A percentile compares a stretch with the other conserved stretches of the same genome.
Evolutionary conservation across 1,140 invertebrate species (phyloP).

Genomic region (Octopus sinensis): DNA sequence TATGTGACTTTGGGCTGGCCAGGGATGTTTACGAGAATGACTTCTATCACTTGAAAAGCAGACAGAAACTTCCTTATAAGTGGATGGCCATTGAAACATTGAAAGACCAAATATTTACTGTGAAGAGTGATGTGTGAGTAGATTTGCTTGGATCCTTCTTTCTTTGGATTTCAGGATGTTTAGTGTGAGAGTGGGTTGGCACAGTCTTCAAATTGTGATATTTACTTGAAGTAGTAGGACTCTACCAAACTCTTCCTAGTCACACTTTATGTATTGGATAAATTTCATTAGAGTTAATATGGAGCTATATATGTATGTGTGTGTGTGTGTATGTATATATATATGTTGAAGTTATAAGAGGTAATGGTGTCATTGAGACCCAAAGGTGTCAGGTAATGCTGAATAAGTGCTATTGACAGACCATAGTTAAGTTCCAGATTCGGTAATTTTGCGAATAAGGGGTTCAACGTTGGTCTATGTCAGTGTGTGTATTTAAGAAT

Average conservation of each 20-base stretch:
- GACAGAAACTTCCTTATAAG: conserved; percentile 56
- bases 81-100: conserved; percentile 60
- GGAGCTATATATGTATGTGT: not conserved
- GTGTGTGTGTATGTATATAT: not conserved
- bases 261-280: not conserved
- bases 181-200: not conserved
- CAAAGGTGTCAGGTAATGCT: no score
- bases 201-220: not conserved
- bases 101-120: conserved; percentile 54
- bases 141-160: not conserved
- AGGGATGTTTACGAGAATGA: conserved; percentile 58
- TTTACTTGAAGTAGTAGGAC: not conserved
- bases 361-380: no score
- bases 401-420: no score
- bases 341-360: no score
- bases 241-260: not conserved
- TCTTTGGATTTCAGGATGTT: not conserved
- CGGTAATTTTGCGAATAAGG: no score
- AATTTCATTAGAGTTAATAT: not conserved
- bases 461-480: no score
- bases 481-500: no score
- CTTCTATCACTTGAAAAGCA: conserved; percentile 50
- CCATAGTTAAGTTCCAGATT: no score
- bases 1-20: conserved; percentile 62
- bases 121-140: conserved; percentile 61